Base-by-base conservation (phyloP, 2,888 invertebrate species). In the Sphaeridia pumilis region DNA sequence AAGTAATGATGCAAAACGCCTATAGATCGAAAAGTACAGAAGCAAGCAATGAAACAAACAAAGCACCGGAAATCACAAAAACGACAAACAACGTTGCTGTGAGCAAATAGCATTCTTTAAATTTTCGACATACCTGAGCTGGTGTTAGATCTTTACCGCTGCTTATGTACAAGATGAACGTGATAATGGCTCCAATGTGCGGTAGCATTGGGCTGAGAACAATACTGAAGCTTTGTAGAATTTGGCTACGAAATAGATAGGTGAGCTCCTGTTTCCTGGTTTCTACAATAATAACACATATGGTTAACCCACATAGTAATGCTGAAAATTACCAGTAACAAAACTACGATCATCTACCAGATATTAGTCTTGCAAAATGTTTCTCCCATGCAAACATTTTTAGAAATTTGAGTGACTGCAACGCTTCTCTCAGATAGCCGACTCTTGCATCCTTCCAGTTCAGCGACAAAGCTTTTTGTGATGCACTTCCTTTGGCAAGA, bases 361-460 rank as follows among this genome's bases (percentile, higher is more conserved):
- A 50, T 20, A 78, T 70, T 55, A 71, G 70, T 31, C 72, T 68
- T 42, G 73, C 70, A 65, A 80, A 79, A 51, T 75, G 72, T 57
- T 75, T 73, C 65, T 80, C 81, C 79, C 80, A 80, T 1, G 76
- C 76, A 67, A 79, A 78, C 73, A 81, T 75, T 69, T 81, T 81
- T 54, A 81, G 76, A 24, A 78, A 68, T 65, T 77, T 77, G 41
- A 80, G 76, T 63, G 72, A 75, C 26, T 73, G 72, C 14, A 80
- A 68, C 14, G 79, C 70, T 65, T 80, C 80, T 48, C 73, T 74
- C 68, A 79, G 75, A 55, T 75, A 68, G 34, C 73, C 70, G 4
- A 79, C 70, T 52, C 76, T 68, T 53, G 69, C 61, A 61, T 73
- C 73, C 17, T 70, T 68, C 5, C 68, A 63, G n/a, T 52, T 50